These are phyloP conservation scores for Cyphomyrmex costatus DNA, from an alignment of 1,140 invertebrate species.

Conservation along the genomic window DNA sequence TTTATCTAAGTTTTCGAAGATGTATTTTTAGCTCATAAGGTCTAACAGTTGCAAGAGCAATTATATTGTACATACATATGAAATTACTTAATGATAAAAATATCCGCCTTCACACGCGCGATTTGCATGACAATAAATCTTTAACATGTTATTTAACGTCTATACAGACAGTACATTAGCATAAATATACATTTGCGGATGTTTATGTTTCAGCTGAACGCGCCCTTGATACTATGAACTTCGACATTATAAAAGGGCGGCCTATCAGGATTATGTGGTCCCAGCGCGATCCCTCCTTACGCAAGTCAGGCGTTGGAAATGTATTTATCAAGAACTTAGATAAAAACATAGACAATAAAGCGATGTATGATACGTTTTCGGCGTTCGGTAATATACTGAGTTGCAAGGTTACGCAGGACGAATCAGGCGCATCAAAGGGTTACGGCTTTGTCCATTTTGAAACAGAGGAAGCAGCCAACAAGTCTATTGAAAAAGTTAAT, in stretches of 20 bases:
- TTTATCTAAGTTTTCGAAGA: background rate
- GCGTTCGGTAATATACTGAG: slow-evolving; percentile 99
- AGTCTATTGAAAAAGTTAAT: slow-evolving; percentile 98
- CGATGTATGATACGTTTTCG: slow-evolving; percentile 99
- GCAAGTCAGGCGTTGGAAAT: slow-evolving; percentile 99
- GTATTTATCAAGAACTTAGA: slow-evolving; percentile 99
- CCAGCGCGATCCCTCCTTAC: slow-evolving; percentile 98
- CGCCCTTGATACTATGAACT: slow-evolving; percentile 99
- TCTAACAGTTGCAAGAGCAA: background rate
- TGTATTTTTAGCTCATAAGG: background rate
- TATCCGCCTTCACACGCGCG: background rate
- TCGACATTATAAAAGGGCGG: slow-evolving; percentile 98
- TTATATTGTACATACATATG: background rate
- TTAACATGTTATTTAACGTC: background rate
- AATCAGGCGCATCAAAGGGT: slow-evolving; percentile 98
- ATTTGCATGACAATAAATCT: background rate
- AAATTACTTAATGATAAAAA: slow-evolving; percentile 3
- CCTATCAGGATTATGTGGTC: slow-evolving; percentile 99
- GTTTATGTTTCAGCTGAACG: slow-evolving; percentile 94
- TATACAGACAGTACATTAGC: background rate
- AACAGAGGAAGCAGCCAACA: slow-evolving; percentile 99
- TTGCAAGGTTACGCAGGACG: slow-evolving; percentile 99
- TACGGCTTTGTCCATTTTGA: slow-evolving; percentile 99
- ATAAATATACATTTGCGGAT: background rate
- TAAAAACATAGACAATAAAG: slow-evolving; percentile 99